Evolutionary conservation across 2,797 vertebrate species (phyloP).

Genomic region (Borostomias antarcticus): DNA sequence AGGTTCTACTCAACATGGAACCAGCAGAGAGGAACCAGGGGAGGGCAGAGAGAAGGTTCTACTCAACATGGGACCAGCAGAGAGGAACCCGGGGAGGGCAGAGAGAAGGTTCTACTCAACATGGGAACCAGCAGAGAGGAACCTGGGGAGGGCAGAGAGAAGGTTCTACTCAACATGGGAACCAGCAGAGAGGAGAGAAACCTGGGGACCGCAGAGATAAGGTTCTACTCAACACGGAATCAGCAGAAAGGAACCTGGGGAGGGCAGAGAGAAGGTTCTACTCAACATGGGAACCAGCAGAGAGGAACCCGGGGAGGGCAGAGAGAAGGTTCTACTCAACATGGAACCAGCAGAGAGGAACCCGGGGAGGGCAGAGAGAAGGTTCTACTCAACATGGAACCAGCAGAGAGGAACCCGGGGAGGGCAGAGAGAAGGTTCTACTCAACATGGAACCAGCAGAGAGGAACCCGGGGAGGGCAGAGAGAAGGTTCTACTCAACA

Average conservation of each 20-base stretch:
- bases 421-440: not conserved
- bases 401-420: slow-evolving; percentile 74
- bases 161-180: slow-evolving; percentile 80
- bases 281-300: slow-evolving; percentile 86
- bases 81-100: slow-evolving; percentile 66
- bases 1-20: slow-evolving; percentile 80
- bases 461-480: slow-evolving; percentile 66
- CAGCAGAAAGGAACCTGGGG: slow-evolving; percentile 74
- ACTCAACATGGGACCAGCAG: slow-evolving; percentile 84
- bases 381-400: slow-evolving; percentile 80
- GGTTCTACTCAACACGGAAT: slow-evolving; percentile 71
- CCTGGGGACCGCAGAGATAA: slow-evolving; percentile 31
- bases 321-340: slow-evolving; percentile 66
- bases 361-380: slow-evolving; percentile 31
- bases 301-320: slow-evolving; percentile 66
- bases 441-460: slow-evolving; percentile 83
- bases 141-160: slow-evolving; percentile 32
- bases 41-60: no score
- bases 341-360: slow-evolving; percentile 81
- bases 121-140: slow-evolving; percentile 84
- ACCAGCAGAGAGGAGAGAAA: slow-evolving; percentile 80
- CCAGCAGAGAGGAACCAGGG: slow-evolving; percentile 74
- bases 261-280: not conserved
- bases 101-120: slow-evolving; percentile 66
- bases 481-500: slow-evolving; percentile 73